Percentiles rank a stretch among this genome's conserved stretches.
phyloP scores from a whole-genome alignment of 2,113 vertebrate genomes.

The Paracanthobrama guichenoti region DNA sequence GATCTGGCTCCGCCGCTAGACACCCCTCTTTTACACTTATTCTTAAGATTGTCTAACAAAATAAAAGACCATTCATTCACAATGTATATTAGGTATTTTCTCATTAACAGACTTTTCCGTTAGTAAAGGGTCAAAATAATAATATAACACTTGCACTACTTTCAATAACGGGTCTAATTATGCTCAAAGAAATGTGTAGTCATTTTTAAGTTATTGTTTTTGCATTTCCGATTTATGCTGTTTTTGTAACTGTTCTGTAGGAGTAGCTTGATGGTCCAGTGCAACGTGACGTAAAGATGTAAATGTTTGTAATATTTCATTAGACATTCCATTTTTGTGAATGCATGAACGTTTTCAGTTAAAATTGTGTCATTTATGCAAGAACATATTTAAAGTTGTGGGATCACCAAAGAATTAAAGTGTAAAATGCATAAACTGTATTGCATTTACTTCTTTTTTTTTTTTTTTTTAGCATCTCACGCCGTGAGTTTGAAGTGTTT shows the following conservation, averaged over 20 bases:
- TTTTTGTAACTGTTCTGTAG: slow-evolving; percentile 2
- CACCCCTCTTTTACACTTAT: background rate
- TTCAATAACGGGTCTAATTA: background rate
- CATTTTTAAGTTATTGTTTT: background rate
- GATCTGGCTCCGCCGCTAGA: slow-evolving; percentile 93
- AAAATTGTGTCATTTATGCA: background rate
- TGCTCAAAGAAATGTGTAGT: background rate
- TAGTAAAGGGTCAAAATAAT: background rate
- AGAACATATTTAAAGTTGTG: slow-evolving; percentile 7
- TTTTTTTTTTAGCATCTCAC: too few species aligned
- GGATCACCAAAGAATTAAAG: slow-evolving; percentile 1
- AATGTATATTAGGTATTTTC: slow-evolving; percentile 3
- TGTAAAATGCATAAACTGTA: background rate
- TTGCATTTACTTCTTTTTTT: too few species aligned
- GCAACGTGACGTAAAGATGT: background rate
- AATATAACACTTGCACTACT: slow-evolving; percentile 2
- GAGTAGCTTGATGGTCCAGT: background rate
- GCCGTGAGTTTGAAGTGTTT: too few species aligned
- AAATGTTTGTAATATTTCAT: background rate
- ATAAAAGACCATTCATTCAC: background rate
- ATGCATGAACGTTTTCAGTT: slow-evolving; percentile 11
- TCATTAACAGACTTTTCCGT: background rate
- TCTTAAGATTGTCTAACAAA: background rate
- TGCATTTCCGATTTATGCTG: background rate
- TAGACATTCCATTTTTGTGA: slow-evolving; percentile 27